Evolutionary conservation across 2,797 vertebrate species (phyloP).

Genomic region (Cebuella pygmaea): DNA sequence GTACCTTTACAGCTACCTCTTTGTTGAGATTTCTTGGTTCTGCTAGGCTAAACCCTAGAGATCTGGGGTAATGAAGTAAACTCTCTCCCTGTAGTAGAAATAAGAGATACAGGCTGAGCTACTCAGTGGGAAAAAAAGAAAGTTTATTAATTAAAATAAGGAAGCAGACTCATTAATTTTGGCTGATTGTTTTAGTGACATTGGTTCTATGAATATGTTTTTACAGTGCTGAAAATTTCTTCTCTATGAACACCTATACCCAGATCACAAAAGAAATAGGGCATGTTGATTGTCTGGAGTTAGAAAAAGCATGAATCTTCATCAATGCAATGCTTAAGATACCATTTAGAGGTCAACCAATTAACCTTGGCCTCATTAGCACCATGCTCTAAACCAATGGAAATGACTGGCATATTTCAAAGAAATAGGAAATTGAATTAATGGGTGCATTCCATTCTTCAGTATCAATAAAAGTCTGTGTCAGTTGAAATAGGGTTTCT

Average conservation of each 20-base stretch:
- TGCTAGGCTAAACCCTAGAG: background rate
- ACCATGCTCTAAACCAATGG: background rate
- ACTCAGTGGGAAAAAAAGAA: background rate
- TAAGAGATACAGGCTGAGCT: background rate
- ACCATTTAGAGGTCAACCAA: background rate
- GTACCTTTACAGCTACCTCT: background rate
- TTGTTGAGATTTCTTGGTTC: background rate
- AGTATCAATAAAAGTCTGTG: slow-evolving; percentile 24
- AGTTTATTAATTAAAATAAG: background rate
- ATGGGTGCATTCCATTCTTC: background rate
- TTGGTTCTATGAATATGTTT: background rate
- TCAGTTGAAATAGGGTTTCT: background rate
- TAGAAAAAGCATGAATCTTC: slow-evolving; percentile 14
- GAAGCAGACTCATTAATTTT: background rate
- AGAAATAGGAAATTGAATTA: slow-evolving; percentile 65
- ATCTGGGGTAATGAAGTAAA: background rate
- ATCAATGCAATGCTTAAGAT: background rate
- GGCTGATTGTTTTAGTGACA: background rate
- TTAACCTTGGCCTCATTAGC: slow-evolving; percentile 37
- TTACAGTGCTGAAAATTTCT: background rate
- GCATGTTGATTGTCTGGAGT: background rate
- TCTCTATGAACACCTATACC: background rate
- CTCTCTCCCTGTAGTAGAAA: background rate
- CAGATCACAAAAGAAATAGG: background rate
- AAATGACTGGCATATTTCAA: slow-evolving; percentile 17